Conservation (phyloP, 2,888 invertebrate genomes). For the Synergus japonicus region DNA sequence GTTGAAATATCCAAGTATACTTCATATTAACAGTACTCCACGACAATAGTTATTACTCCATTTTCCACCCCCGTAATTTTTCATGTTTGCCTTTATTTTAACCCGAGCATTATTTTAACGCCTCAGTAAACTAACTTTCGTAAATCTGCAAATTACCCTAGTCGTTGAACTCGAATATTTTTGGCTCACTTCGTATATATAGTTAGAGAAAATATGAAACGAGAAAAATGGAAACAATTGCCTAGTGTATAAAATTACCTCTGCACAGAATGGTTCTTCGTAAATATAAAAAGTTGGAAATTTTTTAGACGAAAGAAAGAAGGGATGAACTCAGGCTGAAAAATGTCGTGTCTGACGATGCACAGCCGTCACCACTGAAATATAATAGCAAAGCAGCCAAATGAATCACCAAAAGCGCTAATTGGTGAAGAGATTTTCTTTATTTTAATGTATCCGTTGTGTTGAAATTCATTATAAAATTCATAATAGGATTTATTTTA, state of each 20-base stretch:
- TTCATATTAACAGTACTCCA: slow-evolving; percentile 35
- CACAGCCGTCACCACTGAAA: slow-evolving; percentile 15
- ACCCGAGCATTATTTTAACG: slow-evolving; percentile 53
- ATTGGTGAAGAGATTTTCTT: neutral
- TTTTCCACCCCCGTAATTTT: slow-evolving; percentile 6
- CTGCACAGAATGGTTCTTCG: neutral
- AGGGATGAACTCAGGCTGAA: slow-evolving; percentile 14
- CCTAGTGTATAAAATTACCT: neutral
- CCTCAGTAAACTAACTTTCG: slow-evolving; percentile 53
- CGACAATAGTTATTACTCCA: slow-evolving; percentile 43
- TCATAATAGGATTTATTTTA: neutral
- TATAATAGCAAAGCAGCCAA: slow-evolving; percentile 5
- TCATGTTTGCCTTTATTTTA: slow-evolving; percentile 47
- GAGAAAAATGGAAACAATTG: slow-evolving; percentile 6
- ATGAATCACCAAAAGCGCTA: neutral
- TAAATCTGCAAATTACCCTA: slow-evolving; percentile 5
- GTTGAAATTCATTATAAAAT: neutral
- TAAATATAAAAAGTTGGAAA: neutral
- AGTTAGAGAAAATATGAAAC: neutral
- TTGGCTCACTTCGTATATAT: neutral
- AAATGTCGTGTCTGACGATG: slow-evolving; percentile 31
- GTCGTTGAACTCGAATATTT: neutral
- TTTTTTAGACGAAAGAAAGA: slow-evolving; percentile 6
- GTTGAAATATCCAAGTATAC: slow-evolving; percentile 20
- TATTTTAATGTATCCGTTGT: neutral